A percentile compares a stretch with the other conserved stretches of the same genome.
phyloP scores from a whole-genome alignment of 2,888 invertebrate genomes.

The Drosophila bunnanda region DNA sequence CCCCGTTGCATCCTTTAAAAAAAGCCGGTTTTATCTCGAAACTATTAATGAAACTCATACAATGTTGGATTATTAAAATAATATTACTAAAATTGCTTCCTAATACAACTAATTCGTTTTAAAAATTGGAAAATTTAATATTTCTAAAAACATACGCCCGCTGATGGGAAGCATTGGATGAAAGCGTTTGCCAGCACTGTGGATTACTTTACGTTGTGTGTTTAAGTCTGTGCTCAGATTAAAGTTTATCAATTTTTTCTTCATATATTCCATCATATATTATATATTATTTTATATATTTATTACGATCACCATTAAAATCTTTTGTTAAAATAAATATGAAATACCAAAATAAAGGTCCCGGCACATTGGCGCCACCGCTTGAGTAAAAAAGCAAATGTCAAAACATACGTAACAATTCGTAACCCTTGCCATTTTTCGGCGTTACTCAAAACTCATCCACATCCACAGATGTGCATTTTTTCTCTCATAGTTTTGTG shows the following conservation, averaged over 20 bases:
- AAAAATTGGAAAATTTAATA: background rate
- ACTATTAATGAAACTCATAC: background rate
- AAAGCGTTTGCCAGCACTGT: background rate
- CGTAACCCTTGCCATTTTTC: conserved; percentile 61
- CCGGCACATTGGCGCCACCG: background rate
- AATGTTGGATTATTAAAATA: background rate
- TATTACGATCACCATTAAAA: background rate
- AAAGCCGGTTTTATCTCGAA: background rate
- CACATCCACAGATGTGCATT: conserved; percentile 63
- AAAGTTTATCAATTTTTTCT: background rate
- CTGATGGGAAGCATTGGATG: background rate
- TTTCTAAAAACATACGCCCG: background rate
- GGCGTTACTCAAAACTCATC: conserved; percentile 45
- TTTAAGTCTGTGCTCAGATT: background rate
- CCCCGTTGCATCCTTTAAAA: background rate
- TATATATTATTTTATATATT: no score
- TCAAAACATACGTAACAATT: conserved; percentile 6
- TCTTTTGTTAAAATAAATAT: background rate
- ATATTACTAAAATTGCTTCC: background rate
- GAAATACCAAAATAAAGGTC: background rate
- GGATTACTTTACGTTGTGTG: background rate
- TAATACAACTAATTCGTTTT: background rate
- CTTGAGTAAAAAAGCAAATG: background rate
- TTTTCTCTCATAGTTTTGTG: conserved; percentile 73
- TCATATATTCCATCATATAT: background rate